phyloP scores from a whole-genome alignment of 30 jellyfish, hydroid and myxozoan species.

The Turritopsis dohrnii region DNA sequence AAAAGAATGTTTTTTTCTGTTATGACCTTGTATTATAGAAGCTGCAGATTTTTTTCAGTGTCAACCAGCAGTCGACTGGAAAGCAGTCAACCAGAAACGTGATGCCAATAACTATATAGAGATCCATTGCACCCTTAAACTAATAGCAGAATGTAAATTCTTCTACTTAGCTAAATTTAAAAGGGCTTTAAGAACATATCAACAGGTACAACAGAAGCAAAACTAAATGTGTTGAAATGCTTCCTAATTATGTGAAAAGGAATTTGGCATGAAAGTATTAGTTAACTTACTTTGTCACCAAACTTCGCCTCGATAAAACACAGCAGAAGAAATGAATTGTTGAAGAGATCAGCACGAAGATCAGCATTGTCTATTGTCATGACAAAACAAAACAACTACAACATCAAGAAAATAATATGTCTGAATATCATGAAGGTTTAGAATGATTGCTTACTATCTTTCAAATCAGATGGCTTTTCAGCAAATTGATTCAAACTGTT shows the following conservation, averaged over 20 bases:
- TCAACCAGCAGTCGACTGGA: too few relatives aligned
- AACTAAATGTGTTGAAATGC: too few relatives aligned
- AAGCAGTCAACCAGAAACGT: too few relatives aligned
- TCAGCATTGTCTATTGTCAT: constrained; percentile 52
- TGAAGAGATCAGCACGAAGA: constrained; percentile 67
- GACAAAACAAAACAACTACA: neutral
- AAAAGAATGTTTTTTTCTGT: too few relatives aligned
- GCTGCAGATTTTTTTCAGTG: too few relatives aligned
- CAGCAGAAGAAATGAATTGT: constrained; percentile 48
- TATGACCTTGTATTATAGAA: too few relatives aligned
- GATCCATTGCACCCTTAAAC: too few relatives aligned
- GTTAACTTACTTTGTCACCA: constrained; percentile 51
- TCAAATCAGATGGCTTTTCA: neutral
- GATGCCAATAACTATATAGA: too few relatives aligned
- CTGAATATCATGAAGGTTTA: neutral
- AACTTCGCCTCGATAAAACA: constrained; percentile 45
- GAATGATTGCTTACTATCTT: neutral
- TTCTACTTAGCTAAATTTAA: too few relatives aligned
- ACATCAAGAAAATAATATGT: neutral
- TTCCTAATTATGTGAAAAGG: neutral
- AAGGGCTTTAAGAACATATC: too few relatives aligned
- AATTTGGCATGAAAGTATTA: neutral
- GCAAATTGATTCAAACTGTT: neutral
- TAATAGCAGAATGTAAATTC: too few relatives aligned
- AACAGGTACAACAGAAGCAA: too few relatives aligned